Conservation (phyloP, 2,113 vertebrate species). For the Scopus umbretta region DNA sequence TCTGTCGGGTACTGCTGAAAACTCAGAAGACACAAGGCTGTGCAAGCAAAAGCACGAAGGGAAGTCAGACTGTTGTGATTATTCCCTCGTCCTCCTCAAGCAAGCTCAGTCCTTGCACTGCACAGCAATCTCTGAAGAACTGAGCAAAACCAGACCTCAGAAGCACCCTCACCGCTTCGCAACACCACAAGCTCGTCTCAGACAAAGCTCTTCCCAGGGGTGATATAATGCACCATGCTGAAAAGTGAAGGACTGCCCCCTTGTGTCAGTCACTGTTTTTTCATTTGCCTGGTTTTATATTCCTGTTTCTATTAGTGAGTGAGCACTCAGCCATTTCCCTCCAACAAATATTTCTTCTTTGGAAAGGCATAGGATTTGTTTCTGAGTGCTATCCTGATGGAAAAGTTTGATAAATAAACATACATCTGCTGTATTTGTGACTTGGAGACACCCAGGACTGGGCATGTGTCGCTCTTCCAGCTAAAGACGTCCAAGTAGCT, state of each 20-base stretch:
- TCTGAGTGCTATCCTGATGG: background rate
- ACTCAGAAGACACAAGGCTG: background rate
- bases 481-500: background rate
- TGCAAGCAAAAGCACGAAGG: background rate
- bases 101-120: background rate
- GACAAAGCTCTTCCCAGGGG: background rate
- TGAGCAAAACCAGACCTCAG: background rate
- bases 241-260: conserved; percentile 17
- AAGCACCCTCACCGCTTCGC: background rate
- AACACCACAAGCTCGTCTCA: background rate
- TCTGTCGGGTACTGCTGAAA: background rate
- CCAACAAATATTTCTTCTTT: background rate
- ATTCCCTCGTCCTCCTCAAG: background rate
- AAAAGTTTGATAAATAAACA: background rate
- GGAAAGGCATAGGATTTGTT: background rate
- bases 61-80: background rate
- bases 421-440: background rate
- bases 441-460: background rate
- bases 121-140: background rate
- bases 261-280: background rate
- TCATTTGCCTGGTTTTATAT: background rate
- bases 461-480: background rate
- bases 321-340: background rate
- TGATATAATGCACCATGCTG: rapidly evolving
- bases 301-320: rapidly evolving